phyloP scores from a whole-genome alignment of 2,888 invertebrate species.

The Ornithoptera alexandrae region DNA sequence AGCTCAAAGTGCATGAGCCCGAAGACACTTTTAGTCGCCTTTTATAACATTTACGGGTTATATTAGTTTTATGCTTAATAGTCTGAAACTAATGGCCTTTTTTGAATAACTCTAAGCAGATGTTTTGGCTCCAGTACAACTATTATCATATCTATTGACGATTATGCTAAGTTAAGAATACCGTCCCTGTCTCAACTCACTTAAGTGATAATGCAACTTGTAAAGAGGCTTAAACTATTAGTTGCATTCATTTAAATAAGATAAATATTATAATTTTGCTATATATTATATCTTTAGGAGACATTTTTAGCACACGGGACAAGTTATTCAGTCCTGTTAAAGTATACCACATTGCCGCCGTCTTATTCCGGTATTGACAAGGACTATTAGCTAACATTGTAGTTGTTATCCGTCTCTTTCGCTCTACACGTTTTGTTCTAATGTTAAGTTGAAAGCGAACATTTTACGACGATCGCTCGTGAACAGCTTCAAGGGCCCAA shows the following conservation, averaged over 20 bases:
- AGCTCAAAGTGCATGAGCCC: too few species aligned
- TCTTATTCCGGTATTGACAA: conserved; percentile 62
- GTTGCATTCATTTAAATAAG: conserved; percentile 13
- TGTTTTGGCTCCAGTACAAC: not conserved
- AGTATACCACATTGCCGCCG: conserved; percentile 50
- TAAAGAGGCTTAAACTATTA: conserved; percentile 14
- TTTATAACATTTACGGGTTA: too few species aligned
- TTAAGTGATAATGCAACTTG: not conserved
- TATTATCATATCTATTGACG: not conserved
- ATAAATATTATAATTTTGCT: conserved; percentile 23
- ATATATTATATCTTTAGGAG: conserved; percentile 13
- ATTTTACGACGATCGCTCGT: conserved; percentile 66
- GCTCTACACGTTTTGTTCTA: conserved; percentile 31
- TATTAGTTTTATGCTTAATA: too few species aligned
- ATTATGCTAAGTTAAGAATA: not conserved
- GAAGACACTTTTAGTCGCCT: too few species aligned
- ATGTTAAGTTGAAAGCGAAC: conserved; percentile 45
- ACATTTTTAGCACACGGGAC: conserved; percentile 16
- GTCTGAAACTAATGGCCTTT: too few species aligned
- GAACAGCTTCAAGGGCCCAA: conserved; percentile 62
- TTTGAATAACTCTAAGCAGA: too few species aligned
- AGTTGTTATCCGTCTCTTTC: conserved; percentile 51
- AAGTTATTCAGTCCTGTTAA: conserved; percentile 38
- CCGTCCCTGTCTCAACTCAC: not conserved
- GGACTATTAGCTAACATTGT: conserved; percentile 59